Conservation (phyloP, 2,797 vertebrate species). For the Typhlichthys eigenmanni region DNA sequence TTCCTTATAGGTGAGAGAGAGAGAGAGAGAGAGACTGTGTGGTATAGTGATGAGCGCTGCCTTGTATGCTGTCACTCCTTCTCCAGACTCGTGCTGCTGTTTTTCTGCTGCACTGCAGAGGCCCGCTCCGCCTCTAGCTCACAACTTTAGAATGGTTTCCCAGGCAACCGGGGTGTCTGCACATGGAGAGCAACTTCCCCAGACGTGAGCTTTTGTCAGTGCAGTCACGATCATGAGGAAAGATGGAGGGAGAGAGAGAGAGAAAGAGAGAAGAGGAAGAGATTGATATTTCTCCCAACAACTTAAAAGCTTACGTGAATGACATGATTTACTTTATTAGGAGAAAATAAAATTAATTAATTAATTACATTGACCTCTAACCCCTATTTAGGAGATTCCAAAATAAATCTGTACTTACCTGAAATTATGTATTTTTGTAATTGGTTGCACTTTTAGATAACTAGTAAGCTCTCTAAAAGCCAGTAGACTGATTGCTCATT, state of each 20-base stretch:
- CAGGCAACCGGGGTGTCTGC: constrained; percentile 82
- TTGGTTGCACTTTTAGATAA: too few species aligned
- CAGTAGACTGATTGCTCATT: too few species aligned
- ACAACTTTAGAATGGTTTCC: constrained; percentile 82
- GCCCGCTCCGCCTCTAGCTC: constrained; percentile 69
- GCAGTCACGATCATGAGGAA: constrained; percentile 75
- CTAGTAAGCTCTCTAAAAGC: too few species aligned
- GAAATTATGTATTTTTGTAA: too few species aligned
- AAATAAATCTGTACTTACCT: too few species aligned
- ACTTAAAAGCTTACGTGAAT: constrained; percentile 44
- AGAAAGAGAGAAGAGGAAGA: constrained; percentile 11
- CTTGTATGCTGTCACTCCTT: constrained; percentile 58
- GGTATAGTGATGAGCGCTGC: constrained; percentile 53
- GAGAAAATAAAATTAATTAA: too few species aligned
- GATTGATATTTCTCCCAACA: constrained; percentile 31
- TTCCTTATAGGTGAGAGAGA: neutral
- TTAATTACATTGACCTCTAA: too few species aligned
- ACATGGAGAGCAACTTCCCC: constrained; percentile 79
- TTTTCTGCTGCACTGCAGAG: constrained; percentile 83
- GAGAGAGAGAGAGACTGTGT: constrained; percentile 25
- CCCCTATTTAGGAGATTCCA: too few species aligned
- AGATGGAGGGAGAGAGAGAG: constrained; percentile 44
- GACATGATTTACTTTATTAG: too few species aligned
- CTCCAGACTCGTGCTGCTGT: constrained; percentile 67
- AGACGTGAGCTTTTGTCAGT: constrained; percentile 80